Evolutionary conservation across 2,113 vertebrate genomes (phyloP), one percentile per base, ranked within the genome.

Genomic region (Cacatua alba): DNA sequence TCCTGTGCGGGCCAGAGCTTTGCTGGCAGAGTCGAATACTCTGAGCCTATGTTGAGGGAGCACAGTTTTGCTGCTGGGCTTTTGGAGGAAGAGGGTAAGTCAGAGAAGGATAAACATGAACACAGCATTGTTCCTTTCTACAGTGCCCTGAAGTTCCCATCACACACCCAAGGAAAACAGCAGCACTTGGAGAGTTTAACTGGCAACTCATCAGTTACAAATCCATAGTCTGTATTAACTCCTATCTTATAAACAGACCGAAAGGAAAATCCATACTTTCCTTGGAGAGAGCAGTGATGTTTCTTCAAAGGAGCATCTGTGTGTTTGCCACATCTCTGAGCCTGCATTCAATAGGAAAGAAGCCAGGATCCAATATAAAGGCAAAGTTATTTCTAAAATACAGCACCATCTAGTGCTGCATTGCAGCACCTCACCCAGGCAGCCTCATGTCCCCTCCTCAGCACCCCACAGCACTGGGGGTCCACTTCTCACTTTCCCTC

Each of bases 371-470:
- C 77, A 44, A 2, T 35, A 28, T 2, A 2, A 71, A 82, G 69
- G 90, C 81, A 10, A 86, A 72, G 82, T 78, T 94, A 92, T 95
- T 97, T 96, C 72, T 95, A 96, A 96, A 97, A 94, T 91, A 90
- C 57, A 97, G 93, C 96, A 88, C 93, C 97, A 97, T 83, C 97
- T 96, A 96, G 97, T 92, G 97, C 95, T 77, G 51, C 20, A 3
- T 43, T 68, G 65, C 83, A 75, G 93, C 86, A 86, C 46, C 88
- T 92, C 70, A 11, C 17, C 48, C 48, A 55, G 49, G 53, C 91
- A 52, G 69, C 62, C 25, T 1, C 15, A 1, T 12, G 59, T 74
- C 82, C 74, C 83, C 67, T 16, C 18, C 62, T 37, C 19, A 2
- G 28, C 76, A 33, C 82, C 51, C 72, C 39, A 1, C 79, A 11